Evolutionary conservation across 2,113 vertebrate genomes (phyloP), one percentile per base, ranked within the genome.

Genomic region (Antennarius striatus): DNA sequence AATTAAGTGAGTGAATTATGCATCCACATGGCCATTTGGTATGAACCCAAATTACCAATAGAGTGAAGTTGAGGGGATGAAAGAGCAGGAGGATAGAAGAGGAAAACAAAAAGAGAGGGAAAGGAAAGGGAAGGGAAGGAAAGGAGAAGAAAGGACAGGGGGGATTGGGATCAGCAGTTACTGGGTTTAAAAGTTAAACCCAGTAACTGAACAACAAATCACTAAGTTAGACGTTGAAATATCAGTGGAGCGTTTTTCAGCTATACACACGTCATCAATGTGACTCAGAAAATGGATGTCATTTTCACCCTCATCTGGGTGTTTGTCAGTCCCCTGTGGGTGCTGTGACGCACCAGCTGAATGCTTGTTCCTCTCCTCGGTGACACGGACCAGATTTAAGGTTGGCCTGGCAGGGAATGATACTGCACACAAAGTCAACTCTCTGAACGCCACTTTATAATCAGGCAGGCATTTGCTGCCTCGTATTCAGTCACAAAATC

Each of bases 1-100:
- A 87, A 81, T 65, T 63, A 62, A 74, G 66, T 72, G 68, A 75
- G 87, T 84, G 72, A 86, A 89, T 91, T 85, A 85, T 77, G 76
- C 80, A 84, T 73, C 71, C 71, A 68, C 77, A 71, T 68, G 15
- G 71, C 55, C 17, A 10, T 85, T 69, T n/a, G 49, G 68, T 66
- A 64, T 69, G 71, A 83, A 77, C 75, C 52, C 8, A n/a, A 89
- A 86, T 90, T 76, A 84, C 67, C 71, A 75, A 73, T 81, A 3
- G 32, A 36, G 32, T 5, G 32, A 36, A 71, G 30, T 46, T 64
- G 71, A 45, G 62, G 46, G 43, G 50, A 72, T 40, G 53, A 69
- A 65, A 32, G 49, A 71, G 54, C 4, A 30, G 63, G 28, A 59
- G 54, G 48, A 53, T 15, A 15, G 14, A 59, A 63, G 47, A 17